phyloP scores from a whole-genome alignment of 2,113 vertebrate genomes.

The Aphyosemion australe region DNA sequence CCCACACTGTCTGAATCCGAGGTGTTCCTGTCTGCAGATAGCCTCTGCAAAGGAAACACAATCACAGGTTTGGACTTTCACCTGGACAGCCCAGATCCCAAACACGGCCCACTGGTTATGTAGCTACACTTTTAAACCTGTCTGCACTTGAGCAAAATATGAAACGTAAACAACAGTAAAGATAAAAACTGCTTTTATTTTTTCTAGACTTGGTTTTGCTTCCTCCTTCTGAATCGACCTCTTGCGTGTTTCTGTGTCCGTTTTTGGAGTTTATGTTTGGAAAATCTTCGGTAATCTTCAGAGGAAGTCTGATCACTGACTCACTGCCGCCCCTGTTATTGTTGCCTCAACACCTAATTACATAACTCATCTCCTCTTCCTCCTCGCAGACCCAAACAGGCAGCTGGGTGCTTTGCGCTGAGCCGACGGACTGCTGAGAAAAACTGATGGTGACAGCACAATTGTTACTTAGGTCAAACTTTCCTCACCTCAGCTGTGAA shows the following conservation, averaged over 20 bases:
- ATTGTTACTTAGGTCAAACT: slow-evolving; percentile 34
- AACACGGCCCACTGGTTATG: not conserved
- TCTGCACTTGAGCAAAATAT: no score
- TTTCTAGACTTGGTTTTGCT: not conserved
- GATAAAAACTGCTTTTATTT: not conserved
- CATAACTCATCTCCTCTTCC: slow-evolving; percentile 19
- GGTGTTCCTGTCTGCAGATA: slow-evolving; percentile 89
- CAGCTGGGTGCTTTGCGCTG: not conserved
- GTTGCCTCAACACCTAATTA: slow-evolving; percentile 39
- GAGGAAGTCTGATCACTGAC: slow-evolving; percentile 18
- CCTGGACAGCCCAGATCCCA: not conserved
- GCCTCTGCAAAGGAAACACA: slow-evolving; percentile 76
- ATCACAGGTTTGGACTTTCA: slow-evolving; percentile 20
- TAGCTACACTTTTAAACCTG: not conserved
- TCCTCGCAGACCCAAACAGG: slow-evolving; percentile 22
- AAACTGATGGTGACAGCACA: slow-evolving; percentile 54
- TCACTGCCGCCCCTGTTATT: slow-evolving; percentile 38
- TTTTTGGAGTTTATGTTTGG: slow-evolving; percentile 13
- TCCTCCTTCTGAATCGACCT: not conserved
- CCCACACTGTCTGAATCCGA: slow-evolving; percentile 89
- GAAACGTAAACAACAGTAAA: not conserved
- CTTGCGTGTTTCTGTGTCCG: slow-evolving; percentile 6
- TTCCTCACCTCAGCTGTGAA: slow-evolving; percentile 37
- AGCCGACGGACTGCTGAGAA: slow-evolving; percentile 35
- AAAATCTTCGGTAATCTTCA: slow-evolving; percentile 14